Base-by-base conservation (phyloP, 2,888 invertebrate genomes). In the Chymomyza fuscimana region DNA sequence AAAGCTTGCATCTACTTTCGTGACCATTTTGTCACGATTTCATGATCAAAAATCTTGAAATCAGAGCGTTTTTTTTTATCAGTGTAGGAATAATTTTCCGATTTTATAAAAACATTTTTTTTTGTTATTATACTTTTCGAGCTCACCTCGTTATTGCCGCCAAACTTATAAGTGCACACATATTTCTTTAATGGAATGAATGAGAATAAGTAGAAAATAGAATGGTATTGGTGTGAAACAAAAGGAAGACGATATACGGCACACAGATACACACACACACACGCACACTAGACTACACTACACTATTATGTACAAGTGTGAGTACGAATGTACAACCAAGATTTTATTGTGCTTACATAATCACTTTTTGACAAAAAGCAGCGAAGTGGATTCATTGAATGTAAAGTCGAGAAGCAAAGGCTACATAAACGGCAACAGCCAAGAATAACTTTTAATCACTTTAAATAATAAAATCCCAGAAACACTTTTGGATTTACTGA, bases 381-480 rank as follows among this genome's bases (percentile, higher is more conserved):
- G 63, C 63, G 51, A 63, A 62, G 62, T 62, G 62, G 40, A 46
- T 62, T 63, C 63, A 63, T 32, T 63, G 63, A 51, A 63, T 46
- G 63, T 15, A 63, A 50, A 63, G 46, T 50, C 63, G 40, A 50
- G 46, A 51, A 63, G 63, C 63, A 63, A 50, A 15, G 46, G 63
- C 50, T 19, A 25, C 52, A 60, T 29, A 29, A 61, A 52, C 63
- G 29, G 63, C 9, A 9, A 54, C 67, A 70, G 63, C 67, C 67
- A 79, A 81, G 76, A 80, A 82, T 80, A 80, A 82, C 77, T 81
- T 86, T 87, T 82, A 87, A 87, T 85, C 81, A 86, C 84, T 86
- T 86, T 79, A 83, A 85, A 87, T 82, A 86, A 86, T 82, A 84
- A 87, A 84, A 86, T 84, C 81, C 78, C 80, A 80, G 78, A 84